Percentiles rank a stretch among this genome's conserved stretches.
Evolutionary conservation across 2,113 vertebrate genomes (phyloP).

Genomic region (Nettapus auritus): DNA sequence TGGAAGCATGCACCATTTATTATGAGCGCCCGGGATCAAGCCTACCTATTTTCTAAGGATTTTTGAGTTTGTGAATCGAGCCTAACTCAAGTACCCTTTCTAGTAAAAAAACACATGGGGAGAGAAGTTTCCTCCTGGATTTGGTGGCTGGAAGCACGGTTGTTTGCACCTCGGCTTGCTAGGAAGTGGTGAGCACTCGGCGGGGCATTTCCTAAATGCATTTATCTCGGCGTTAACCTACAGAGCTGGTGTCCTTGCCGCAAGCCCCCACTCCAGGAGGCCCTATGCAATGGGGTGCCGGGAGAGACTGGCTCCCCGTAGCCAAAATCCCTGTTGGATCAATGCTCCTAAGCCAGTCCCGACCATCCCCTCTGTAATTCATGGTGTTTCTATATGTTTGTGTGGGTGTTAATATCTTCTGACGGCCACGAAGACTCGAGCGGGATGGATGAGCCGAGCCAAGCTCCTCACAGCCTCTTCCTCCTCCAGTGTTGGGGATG

Average conservation of each 20-base stretch:
- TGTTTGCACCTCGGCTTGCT: neutral
- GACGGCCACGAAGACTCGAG: neutral
- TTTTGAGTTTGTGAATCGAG: slow-evolving; percentile 43
- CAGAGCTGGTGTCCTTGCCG: neutral
- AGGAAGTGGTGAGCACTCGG: neutral
- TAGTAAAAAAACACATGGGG: neutral
- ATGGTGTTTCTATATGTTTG: neutral
- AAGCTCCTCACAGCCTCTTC: neutral
- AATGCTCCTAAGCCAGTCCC: neutral
- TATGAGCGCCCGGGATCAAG: slow-evolving; percentile 42
- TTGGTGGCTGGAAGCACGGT: slow-evolving; percentile 4
- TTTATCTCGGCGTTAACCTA: neutral
- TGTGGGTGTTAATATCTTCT: neutral
- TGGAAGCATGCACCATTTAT: slow-evolving; percentile 68
- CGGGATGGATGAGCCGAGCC: neutral
- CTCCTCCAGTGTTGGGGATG: rapidly evolving
- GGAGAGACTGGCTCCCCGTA: neutral
- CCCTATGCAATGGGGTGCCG: rapidly evolving
- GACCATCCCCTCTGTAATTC: neutral
- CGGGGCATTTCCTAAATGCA: neutral
- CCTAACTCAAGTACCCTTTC: slow-evolving; percentile 16
- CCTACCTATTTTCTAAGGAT: slow-evolving; percentile 65
- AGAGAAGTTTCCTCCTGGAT: slow-evolving; percentile 3
- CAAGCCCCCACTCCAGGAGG: neutral
- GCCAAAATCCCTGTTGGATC: neutral